Base-by-base conservation (phyloP, 2,888 invertebrate genomes). In the Troides helena region DNA sequence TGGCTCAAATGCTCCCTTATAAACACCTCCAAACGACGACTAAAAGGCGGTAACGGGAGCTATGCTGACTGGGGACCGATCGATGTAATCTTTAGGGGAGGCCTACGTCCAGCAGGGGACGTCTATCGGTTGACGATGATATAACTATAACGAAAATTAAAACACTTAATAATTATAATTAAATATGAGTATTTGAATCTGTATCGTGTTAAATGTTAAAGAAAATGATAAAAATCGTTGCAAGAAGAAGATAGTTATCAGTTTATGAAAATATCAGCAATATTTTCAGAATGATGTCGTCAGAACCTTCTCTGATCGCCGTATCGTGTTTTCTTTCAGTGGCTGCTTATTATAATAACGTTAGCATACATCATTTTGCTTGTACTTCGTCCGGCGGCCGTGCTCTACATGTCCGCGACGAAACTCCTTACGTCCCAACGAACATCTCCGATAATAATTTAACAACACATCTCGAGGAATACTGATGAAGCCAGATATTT, bases 301-400 rank as follows among this genome's bases (percentile, higher is more conserved):
- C 64, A 39, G 36, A 71, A 75, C 71, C 73, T 77, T 71, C 71
- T 73, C 39, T 58, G 67, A 76, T 76, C 75, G 71, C 74, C 75
- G 83, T 88, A 86, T 81, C 73, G 70, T 80, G 80, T 83, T 81
- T 81, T 84, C 84, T 84, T 84, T 83, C 83, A 82, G 82, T 72
- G 74, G 76, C 74, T 76, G 79, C 84, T 87, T 89, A 88, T 89
- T 88, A 87, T 81, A 78, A 81, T 85, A 83, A 86, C 79, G 85
- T 86, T 80, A 81, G 85, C 85, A 86, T 84, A 88, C 86, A 87
- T 88, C 87, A 85, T 91, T 88, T 88, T 88, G 81, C 82, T 80
- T 84, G 80, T 73, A 71, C 79, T 77, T 81, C 79, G 89, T 83
- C 86, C 86, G 81, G 81, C 83, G 75, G 77, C 80, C 85, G 79